A percentile compares a stretch with the other conserved stretches of the same genome.
Evolutionary conservation across 2,797 vertebrate genomes (phyloP).

Genomic region (Tachyglossus aculeatus): DNA sequence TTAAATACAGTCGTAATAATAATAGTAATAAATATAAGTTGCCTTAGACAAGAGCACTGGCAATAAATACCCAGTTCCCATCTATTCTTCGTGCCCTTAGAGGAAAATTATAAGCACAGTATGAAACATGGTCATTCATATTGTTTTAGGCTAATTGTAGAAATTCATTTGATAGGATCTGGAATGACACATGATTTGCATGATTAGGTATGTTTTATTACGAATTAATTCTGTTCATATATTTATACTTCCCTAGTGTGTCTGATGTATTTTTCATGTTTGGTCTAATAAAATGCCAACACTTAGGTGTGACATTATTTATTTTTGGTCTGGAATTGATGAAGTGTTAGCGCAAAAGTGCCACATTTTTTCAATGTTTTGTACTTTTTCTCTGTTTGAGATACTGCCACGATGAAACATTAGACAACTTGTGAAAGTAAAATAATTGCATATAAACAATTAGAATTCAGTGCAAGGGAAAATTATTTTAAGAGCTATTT

Average conservation of each 20-base stretch:
- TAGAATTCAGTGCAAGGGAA: constrained; percentile 28
- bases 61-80: background rate
- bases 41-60: background rate
- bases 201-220: constrained; percentile 10
- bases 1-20: too few relatives aligned
- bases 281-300: constrained; percentile 29
- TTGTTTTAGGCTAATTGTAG: constrained; percentile 13
- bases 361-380: constrained; percentile 42
- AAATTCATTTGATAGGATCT: background rate
- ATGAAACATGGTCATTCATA: background rate
- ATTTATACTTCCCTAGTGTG: constrained; percentile 5
- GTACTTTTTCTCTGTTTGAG: constrained; percentile 34
- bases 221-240: constrained; percentile 7
- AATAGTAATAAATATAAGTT: too few relatives aligned
- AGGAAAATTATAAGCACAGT: constrained; percentile 12
- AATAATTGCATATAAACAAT: constrained; percentile 43
- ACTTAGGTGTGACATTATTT: constrained; percentile 23
- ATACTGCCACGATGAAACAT: constrained; percentile 32
- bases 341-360: constrained; percentile 24
- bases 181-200: constrained; percentile 3
- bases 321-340: constrained; percentile 39
- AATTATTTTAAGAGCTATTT: constrained; percentile 37
- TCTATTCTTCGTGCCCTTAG: background rate
- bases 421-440: constrained; percentile 37
- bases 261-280: constrained; percentile 29